Percentiles rank a stretch among this genome's conserved stretches.
Evolutionary conservation across 2,888 invertebrate genomes (phyloP).

Genomic region (Hesperia comma): DNA sequence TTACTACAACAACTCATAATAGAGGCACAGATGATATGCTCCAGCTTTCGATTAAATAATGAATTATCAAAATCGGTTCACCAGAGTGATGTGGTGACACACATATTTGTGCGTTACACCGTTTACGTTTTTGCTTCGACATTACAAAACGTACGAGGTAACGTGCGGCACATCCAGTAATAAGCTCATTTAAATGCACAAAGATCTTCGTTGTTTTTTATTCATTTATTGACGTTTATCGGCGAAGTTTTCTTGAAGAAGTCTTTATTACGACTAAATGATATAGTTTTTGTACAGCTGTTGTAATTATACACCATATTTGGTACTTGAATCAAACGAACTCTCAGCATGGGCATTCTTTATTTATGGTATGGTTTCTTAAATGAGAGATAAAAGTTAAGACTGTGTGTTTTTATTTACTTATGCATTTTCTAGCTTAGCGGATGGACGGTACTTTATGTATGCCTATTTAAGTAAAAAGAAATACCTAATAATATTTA

Average conservation of each 20-base stretch:
- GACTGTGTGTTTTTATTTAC: background rate
- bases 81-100: too few species aligned
- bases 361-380: constrained; percentile 1
- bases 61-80: too few species aligned
- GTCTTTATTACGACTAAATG: constrained; percentile 36
- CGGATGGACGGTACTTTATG: too few species aligned
- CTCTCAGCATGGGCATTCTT: constrained; percentile 6
- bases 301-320: constrained; percentile 25
- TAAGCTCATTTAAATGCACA: constrained; percentile 24
- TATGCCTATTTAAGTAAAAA: too few species aligned
- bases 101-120: too few species aligned
- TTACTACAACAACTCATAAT: too few species aligned
- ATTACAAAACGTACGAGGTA: background rate
- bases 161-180: constrained; percentile 33
- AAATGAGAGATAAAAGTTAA: background rate
- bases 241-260: constrained; percentile 32
- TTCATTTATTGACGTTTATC: constrained; percentile 38
- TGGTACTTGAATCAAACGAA: constrained; percentile 26
- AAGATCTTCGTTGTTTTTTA: constrained; percentile 34
- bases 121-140: too few species aligned
- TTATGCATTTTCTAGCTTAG: too few species aligned
- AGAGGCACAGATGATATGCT: too few species aligned
- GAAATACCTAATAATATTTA: too few species aligned
- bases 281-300: constrained; percentile 6
- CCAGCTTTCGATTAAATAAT: too few species aligned